Conservation (phyloP, 1,140 invertebrate species). For the Trypoxylus dichotomus region DNA sequence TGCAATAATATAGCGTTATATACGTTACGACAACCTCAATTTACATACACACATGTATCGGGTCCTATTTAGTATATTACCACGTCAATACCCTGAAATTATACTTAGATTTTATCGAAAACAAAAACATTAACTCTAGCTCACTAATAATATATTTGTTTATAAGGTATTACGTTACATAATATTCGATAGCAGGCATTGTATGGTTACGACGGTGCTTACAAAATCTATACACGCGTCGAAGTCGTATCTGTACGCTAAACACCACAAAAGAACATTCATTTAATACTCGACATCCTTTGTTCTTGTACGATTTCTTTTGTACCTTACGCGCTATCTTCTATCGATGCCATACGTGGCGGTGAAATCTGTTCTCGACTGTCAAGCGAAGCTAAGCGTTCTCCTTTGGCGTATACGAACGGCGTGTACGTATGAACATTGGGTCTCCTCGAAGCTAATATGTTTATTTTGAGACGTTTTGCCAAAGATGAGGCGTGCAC, state of each 20-base stretch:
- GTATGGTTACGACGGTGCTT: neutral
- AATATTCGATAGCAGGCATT: neutral
- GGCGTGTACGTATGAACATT: neutral
- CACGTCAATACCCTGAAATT: neutral
- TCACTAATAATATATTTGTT: neutral
- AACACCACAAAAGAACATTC: neutral
- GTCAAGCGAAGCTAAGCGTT: too few relatives aligned
- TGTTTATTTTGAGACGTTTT: neutral
- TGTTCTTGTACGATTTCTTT: neutral
- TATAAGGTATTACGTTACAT: neutral
- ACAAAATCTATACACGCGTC: neutral
- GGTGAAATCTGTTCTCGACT: neutral
- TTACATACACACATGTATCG: neutral
- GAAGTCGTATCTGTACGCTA: neutral
- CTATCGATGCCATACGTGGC: neutral
- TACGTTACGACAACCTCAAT: neutral
- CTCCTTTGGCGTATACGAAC: neutral
- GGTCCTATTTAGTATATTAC: neutral
- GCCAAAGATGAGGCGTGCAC: neutral
- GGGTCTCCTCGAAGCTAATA: neutral
- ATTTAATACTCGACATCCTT: neutral
- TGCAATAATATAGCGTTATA: neutral
- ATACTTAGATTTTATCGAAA: neutral
- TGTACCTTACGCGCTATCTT: neutral
- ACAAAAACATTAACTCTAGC: neutral